Evolutionary conservation across 2,797 vertebrate species (phyloP).

Genomic region (Scolopax rusticola): DNA sequence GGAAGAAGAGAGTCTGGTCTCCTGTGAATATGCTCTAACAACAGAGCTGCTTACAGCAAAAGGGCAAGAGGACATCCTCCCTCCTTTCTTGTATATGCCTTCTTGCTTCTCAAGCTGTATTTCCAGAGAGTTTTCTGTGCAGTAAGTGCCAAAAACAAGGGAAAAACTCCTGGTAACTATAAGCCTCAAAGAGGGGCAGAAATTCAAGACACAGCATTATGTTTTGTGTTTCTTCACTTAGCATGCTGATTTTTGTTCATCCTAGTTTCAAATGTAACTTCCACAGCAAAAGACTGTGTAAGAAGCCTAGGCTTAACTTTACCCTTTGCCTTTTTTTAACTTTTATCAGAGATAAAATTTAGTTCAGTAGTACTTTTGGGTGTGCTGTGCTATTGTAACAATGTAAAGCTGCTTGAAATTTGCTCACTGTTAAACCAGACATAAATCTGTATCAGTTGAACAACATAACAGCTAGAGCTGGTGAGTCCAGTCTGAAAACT

Average conservation of each 20-base stretch:
- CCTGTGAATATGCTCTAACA: neutral
- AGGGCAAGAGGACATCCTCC: neutral
- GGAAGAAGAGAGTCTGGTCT: neutral
- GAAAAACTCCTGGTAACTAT: neutral
- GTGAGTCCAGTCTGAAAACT: neutral
- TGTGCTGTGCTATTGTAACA: neutral
- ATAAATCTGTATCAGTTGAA: neutral
- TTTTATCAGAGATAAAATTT: neutral
- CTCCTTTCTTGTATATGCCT: neutral
- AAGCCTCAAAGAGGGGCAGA: neutral
- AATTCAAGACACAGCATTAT: neutral
- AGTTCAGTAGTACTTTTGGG: neutral
- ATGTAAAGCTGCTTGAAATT: slow-evolving; percentile 3
- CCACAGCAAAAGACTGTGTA: neutral
- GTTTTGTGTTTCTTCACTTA: neutral
- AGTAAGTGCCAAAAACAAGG: neutral
- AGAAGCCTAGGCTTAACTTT: neutral
- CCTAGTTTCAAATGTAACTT: neutral
- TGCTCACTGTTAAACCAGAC: neutral
- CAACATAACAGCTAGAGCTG: neutral
- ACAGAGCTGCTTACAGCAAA: neutral
- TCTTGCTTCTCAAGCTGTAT: neutral
- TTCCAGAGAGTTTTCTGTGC: neutral
- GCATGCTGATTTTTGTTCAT: neutral
- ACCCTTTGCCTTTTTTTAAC: neutral